Percentiles rank a stretch among this genome's conserved stretches.
phyloP scores from a whole-genome alignment of 1,140 invertebrate genomes.

The Cyclargus thomasi region DNA sequence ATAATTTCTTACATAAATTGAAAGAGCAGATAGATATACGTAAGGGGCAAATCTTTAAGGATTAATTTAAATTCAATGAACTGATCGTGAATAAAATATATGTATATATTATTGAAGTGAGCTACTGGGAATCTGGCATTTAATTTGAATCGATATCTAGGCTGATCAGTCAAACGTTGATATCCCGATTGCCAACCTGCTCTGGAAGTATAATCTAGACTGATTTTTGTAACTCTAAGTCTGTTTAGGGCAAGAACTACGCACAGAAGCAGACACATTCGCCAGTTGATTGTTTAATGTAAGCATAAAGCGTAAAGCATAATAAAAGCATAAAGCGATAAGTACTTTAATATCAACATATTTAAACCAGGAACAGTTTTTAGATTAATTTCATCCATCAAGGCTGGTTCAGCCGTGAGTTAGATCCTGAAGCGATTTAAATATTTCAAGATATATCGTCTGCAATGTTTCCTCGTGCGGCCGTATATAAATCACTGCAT shows the following conservation, averaged over 20 bases:
- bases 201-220: constrained; percentile 64
- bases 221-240: constrained; percentile 62
- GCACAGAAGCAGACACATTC: constrained; percentile 55
- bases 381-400: constrained; percentile 42
- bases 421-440: constrained; percentile 27
- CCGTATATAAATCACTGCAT: constrained; percentile 16
- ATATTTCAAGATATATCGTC: constrained; percentile 16
- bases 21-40: constrained; percentile 21
- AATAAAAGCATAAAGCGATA: constrained; percentile 54
- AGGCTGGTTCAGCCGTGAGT: constrained; percentile 32
- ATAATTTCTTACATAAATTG: constrained; percentile 18
- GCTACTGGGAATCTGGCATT: constrained; percentile 72
- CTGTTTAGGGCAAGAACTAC: constrained; percentile 42
- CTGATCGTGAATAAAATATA: constrained; percentile 23
- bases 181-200: constrained; percentile 67
- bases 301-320: no score
- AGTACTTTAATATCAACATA: constrained; percentile 60
- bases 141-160: constrained; percentile 59
- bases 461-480: constrained; percentile 10
- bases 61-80: constrained; percentile 37
- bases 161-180: constrained; percentile 66
- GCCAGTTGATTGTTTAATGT: constrained; percentile 63
- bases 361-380: constrained; percentile 46
- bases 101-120: constrained; percentile 44
- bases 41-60: constrained; percentile 30